A percentile compares a stretch with the other conserved stretches of the same genome.
phyloP scores from a whole-genome alignment of 23 tunicate species.

The Botrylloides violaceus region DNA sequence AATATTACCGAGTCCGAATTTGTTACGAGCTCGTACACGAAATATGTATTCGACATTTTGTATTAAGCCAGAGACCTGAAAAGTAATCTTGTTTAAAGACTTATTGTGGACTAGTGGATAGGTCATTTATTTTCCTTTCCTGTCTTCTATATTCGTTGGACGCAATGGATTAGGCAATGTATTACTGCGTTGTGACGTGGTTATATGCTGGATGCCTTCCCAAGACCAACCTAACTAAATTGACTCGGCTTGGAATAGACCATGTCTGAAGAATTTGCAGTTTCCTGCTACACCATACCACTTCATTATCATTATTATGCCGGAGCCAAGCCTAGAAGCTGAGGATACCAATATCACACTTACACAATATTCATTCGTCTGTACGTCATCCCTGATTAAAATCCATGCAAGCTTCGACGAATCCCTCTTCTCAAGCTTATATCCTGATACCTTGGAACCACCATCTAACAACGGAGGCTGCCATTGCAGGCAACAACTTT shows the following conservation, averaged over 20 bases:
- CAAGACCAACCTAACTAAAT: no score
- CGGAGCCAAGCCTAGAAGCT: background rate
- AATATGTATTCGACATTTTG: slow-evolving; percentile 74
- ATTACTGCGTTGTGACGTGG: no score
- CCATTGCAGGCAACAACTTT: slow-evolving; percentile 53
- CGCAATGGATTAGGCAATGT: no score
- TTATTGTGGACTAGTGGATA: no score
- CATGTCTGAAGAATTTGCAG: no score
- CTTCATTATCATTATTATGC: background rate
- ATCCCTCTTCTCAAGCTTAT: slow-evolving; percentile 82
- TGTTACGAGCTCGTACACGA: slow-evolving; percentile 81
- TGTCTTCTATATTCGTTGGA: no score
- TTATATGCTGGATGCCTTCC: no score
- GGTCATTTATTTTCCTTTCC: no score
- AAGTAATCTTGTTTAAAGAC: background rate
- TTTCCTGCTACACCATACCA: no score
- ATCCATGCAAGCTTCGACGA: slow-evolving; percentile 82
- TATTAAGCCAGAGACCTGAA: slow-evolving; percentile 49
- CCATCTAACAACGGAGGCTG: slow-evolving; percentile 64
- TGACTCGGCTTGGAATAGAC: no score
- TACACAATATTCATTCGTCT: background rate
- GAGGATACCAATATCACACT: background rate
- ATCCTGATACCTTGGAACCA: slow-evolving; percentile 54
- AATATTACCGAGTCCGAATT: slow-evolving; percentile 67
- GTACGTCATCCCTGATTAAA: slow-evolving; percentile 23